Evolutionary conservation across 92 coral and sea anemone species (phyloP), one percentile per base, ranked within the genome.

Genomic region (Phymanthus crucifer): DNA sequence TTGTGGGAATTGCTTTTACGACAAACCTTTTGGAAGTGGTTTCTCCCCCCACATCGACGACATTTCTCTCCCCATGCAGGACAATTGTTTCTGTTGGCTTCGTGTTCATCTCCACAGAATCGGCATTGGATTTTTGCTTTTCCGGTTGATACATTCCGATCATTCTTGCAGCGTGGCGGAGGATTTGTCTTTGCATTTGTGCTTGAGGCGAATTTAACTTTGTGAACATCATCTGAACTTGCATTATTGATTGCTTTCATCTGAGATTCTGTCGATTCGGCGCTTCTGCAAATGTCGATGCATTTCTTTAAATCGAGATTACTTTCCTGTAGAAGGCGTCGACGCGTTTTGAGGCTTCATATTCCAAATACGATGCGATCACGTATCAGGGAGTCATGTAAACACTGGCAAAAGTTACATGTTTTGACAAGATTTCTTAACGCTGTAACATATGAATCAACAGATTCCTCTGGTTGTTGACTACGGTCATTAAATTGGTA

Each of bases 361-460:
- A 89, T 73, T 17, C 89, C 84, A 2, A 89, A 57, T 14, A 84
- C 86, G 70, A 85, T 80, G 14, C 92, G n/a, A 79, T 89, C 89
- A 9, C 75, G 54, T 27, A 76, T 38, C 27, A 89, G 83, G 27
- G 81, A 69, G 72, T 84, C 84, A 69, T 32, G 35, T 3, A 80
- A 19, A 43, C 92, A 89, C 11, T 84, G 86, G 32, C 89, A 85
- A 38, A 84, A 88, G 43, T 76, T 84, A 38, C 91, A 88, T 37
- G 86, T 80, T 27, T 81, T 77, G 45, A 61, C 74, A 29, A 86
- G 52, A 9, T 74, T 83, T 10, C 91, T 75, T 17, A 84, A 57
- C 26, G 75, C 77, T 17, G 88, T 48, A 32, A 87, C 84, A 33
- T 78, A 78, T 12, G 83, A 76, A 32, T 88, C 85, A 21, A 82